Base-by-base conservation (phyloP, 1,140 invertebrate species). In the Formica exsecta region DNA sequence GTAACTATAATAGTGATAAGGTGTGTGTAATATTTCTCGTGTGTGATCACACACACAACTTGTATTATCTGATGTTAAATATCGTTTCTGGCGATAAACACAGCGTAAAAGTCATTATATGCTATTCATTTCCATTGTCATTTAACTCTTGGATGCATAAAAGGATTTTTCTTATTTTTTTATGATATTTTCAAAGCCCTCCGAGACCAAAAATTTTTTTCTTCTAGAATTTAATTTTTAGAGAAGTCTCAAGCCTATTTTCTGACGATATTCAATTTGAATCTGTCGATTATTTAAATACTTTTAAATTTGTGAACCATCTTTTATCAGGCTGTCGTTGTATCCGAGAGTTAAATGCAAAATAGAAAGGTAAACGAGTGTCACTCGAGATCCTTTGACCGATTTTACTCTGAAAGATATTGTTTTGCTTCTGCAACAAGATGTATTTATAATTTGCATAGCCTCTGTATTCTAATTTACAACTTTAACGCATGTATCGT, bases 21-120 rank as follows among this genome's bases (percentile, higher is more conserved):
- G 32, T 66, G 87, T 91, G 85, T 89, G 88, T 90, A 88, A 91
- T 87, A 89, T 90, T 90, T 90, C 71, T 91, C 87, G 79, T 87
- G 79, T 86, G 73, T 85, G 85, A 91, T 85, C 80, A 90, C 3
- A 32, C 80, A 89, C 2, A 32, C 32, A 91, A 89, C 84, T 91
- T 84, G 66, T 73, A 80, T 91, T 89, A 86, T 87, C 48, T 64
- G 66, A 80, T 79, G 83, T 91, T 87, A 76, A 86, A 89, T 86
- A 87, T 76, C 74, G 77, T 83, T 91, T 87, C 86, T 62, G 70
- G 86, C 66, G 51, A 59, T 41, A 38, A 44, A 86, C 79, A 57
- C 9, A 48, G 25, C 74, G 38, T 64, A 77, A 86, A 81, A 73
- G 66, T 89, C 32, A 86, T 80, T 68, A 89, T 59, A 76, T 9